A percentile compares a stretch with the other conserved stretches of the same genome.
phyloP scores from a whole-genome alignment of 2,888 invertebrate genomes.

The Melolontha melolontha region DNA sequence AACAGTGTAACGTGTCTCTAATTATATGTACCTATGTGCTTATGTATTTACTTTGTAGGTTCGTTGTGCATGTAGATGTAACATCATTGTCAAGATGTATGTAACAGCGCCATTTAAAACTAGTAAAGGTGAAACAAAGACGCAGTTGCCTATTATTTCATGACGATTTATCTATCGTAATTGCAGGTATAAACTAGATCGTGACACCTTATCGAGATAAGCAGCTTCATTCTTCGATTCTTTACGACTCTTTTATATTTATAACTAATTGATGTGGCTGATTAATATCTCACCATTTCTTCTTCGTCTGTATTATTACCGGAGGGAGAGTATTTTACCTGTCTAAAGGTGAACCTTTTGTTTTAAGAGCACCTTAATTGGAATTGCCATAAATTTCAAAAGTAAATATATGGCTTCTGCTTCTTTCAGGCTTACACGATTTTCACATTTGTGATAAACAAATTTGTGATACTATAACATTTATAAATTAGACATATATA shows the following conservation, averaged over 20 bases:
- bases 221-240: conserved; percentile 30
- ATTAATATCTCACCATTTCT: conserved; percentile 33
- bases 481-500: neutral
- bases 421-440: conserved; percentile 30
- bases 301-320: conserved; percentile 25
- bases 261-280: conserved; percentile 36
- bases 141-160: conserved; percentile 32
- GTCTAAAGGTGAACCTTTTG: conserved; percentile 30
- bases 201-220: conserved; percentile 34
- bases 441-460: conserved; percentile 29
- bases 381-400: conserved; percentile 34
- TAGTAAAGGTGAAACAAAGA: conserved; percentile 16
- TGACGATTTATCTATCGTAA: conserved; percentile 37
- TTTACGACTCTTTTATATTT: conserved; percentile 37
- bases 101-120: neutral
- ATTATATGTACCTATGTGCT: too few species aligned
- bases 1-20: too few species aligned
- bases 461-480: conserved; percentile 3
- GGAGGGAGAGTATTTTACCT: conserved; percentile 28
- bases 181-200: conserved; percentile 37
- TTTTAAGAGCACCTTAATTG: conserved; percentile 37
- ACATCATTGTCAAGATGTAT: neutral
- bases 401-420: conserved; percentile 35
- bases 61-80: too few species aligned
- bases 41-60: too few species aligned